Evolutionary conservation across 1,140 invertebrate genomes (phyloP), one percentile per base, ranked within the genome.

Genomic region (Chironomus tepperi): DNA sequence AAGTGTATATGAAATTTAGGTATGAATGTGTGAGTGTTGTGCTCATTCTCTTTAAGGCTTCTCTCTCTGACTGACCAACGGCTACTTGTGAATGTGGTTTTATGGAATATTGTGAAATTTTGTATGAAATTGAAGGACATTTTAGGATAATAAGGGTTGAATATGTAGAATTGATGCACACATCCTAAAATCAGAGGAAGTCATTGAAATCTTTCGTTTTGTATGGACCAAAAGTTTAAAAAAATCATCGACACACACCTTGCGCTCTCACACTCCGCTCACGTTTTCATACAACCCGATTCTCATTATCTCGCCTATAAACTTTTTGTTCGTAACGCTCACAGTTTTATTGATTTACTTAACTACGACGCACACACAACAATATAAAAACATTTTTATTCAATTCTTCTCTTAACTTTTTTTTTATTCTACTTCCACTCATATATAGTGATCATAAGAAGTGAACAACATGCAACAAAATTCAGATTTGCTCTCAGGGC

Each of bases 191-290:
- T 12, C 47, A 57, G 3, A 57, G 12, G 10, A 19, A 70, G 65
- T 70, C 65, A 70, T 70, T 70, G n/a, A 70, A 70, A 70, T 70
- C 65, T 70, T 70, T 70, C 65, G 65, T 70, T 70, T 19, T 70
- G 1, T 2, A 57, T n/a, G 12, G 1, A 57, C n/a, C n/a, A 5
- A 47, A 47, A 47, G 8, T 47, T 7, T 47, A 2, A 47, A 47
- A 34, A 34, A 5, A 34, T 34, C 24, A 34, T 47, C 15, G 43
- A 47, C 8, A 15, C 8, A 47, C 8, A 47, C 8, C 43, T 47
- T 15, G 43, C 15, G 43, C 43, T 9, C 43, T 47, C 43, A 47
- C 7, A n/a, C 47, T 57, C 47, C 47, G 3, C 47, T 57, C 47
- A 10, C 43, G 5, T 47, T 47, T 47, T 47, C 9, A 47, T 47